Evolutionary conservation across 2,113 vertebrate species (phyloP), one percentile per base, ranked within the genome.

Genomic region (Callospermophilus lateralis): DNA sequence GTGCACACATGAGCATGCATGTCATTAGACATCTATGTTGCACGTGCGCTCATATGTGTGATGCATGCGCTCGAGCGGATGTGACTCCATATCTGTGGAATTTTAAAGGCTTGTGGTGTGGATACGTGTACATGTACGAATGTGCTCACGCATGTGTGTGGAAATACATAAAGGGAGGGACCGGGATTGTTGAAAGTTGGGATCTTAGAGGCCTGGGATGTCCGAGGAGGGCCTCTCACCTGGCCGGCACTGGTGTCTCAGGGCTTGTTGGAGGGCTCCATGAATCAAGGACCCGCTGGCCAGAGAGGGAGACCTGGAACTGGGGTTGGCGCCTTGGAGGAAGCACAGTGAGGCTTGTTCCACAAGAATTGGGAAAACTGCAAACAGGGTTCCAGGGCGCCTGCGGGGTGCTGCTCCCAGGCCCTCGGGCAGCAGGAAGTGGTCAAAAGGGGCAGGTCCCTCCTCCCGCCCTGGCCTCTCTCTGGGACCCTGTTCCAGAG

Each of bases 331-430:
- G 9, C 45, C 51, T 84, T 77, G 15, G 15, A 34, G 26, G 30
- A 68, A 45, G 20, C n/a, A 7, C 32, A 26, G 30, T 22, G 26
- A 24, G 0, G n/a, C 30, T 39, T 58, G 19, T 72, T 73, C 61
- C 63, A 28, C 19, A 58, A 39, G 32, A 93, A 58, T 0, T 17
- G 12, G 63, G 42, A 67, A 84, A 79, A 16, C 22, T 15, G 42
- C 79, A 72, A 3, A 9, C n/a, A 2, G 16, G 22, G 5, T 10
- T n/a, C 34, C n/a, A 0, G 20, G 37, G 8, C 24, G 8, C 22
- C 3, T 0, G 1, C 58, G 58, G 22, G 32, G n/a, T 5, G n/a
- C 20, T 4, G 53, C 51, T 53, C 1, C 7, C 37, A 4, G 7
- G 39, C n/a, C 48, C 37, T 1, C 9, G 0, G 22, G 65, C 0